Evolutionary conservation across 2,888 invertebrate genomes (phyloP).

Genomic region (Phragmatobia fuliginosa): DNA sequence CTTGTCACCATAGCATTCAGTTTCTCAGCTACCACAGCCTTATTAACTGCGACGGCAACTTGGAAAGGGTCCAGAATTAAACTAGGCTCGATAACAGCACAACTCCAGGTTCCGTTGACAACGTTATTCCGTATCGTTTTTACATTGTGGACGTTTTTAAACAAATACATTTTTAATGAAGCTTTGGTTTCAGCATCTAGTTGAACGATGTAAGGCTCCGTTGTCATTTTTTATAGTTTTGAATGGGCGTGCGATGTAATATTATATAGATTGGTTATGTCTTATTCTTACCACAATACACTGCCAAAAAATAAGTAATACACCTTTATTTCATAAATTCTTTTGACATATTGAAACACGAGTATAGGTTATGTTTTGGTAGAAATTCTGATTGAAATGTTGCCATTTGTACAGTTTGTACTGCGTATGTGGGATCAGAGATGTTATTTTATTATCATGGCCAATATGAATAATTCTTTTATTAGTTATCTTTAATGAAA

Average conservation of each 20-base stretch:
- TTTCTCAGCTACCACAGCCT: conserved; percentile 85
- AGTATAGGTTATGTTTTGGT: background rate
- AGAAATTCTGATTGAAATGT: background rate
- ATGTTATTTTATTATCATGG: too few species aligned
- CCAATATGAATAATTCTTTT: too few species aligned
- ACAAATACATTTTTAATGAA: conserved; percentile 82
- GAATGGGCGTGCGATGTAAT: background rate
- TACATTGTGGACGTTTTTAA: conserved; percentile 87
- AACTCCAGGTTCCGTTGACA: conserved; percentile 85
- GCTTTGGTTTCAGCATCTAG: conserved; percentile 79
- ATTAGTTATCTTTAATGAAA: too few species aligned
- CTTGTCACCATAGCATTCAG: conserved; percentile 85
- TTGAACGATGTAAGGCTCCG: conserved; percentile 61
- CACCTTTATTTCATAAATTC: background rate
- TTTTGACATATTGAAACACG: background rate
- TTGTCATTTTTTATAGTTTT: conserved; percentile 49
- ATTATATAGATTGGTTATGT: background rate
- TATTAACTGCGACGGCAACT: conserved; percentile 89
- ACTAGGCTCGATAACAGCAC: conserved; percentile 88
- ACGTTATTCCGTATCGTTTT: conserved; percentile 84
- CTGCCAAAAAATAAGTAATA: background rate
- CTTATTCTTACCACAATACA: background rate
- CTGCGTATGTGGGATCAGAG: too few species aligned
- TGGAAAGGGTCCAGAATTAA: conserved; percentile 87
- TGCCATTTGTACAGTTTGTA: too few species aligned